These are phyloP conservation scores for Oncorhynchus masou DNA, from an alignment of 2,113 vertebrate genomes.

Conservation along the genomic window DNA sequence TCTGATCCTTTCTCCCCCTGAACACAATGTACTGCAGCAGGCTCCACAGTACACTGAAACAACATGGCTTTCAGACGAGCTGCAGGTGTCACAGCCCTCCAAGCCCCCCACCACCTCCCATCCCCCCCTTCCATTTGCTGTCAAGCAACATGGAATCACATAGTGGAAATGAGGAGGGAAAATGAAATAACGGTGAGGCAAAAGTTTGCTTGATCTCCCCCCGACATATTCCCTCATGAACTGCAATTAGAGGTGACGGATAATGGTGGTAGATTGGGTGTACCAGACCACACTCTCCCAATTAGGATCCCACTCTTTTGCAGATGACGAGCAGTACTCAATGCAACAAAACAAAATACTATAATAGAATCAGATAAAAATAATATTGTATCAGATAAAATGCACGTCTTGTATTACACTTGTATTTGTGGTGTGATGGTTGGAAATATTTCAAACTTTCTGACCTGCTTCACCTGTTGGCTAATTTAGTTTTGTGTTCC, in stretches of 20 bases:
- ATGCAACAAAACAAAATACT: no score
- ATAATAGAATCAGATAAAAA: no score
- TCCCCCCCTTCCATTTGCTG: neutral
- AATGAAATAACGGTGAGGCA: constrained; percentile 79
- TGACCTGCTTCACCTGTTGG: no score
- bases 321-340: no score
- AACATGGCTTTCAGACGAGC: constrained; percentile 79
- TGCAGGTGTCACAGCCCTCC: constrained; percentile 81
- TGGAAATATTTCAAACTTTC: no score
- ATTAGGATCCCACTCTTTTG: constrained; percentile 30
- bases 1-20: constrained; percentile 76
- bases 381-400: no score
- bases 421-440: no score
- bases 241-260: constrained; percentile 81
- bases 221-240: constrained; percentile 79
- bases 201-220: constrained; percentile 70
- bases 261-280: constrained; percentile 72
- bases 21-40: constrained; percentile 73
- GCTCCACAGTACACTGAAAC: constrained; percentile 75
- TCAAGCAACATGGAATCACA: no score
- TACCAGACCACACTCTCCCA: constrained; percentile 45
- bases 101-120: constrained; percentile 12
- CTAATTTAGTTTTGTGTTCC: no score
- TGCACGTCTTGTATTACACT: no score
- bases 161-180: neutral